phyloP scores from a whole-genome alignment of 2,113 vertebrate species.

The Alexandromys fortis region DNA sequence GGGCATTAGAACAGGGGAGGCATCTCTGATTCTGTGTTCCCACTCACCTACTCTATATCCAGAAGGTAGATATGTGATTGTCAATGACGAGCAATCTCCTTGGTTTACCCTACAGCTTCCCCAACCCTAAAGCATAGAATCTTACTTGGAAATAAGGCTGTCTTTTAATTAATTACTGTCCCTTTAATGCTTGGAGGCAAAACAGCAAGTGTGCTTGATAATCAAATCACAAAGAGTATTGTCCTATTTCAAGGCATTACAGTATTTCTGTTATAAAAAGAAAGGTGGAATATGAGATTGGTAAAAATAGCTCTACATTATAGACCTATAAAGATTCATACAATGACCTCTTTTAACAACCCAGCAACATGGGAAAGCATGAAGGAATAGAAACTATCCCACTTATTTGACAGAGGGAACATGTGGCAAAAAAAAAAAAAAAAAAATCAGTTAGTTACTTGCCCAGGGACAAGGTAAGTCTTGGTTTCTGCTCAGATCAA shows the following conservation, averaged over 20 bases:
- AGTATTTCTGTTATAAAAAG: background rate
- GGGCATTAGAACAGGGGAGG: background rate
- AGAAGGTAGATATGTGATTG: background rate
- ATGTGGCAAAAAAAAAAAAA: constrained; percentile 27
- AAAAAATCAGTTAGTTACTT: constrained; percentile 17
- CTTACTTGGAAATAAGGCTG: background rate
- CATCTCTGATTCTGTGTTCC: too few species aligned
- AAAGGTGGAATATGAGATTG: background rate
- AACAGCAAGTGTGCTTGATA: background rate
- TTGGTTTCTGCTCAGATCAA: background rate
- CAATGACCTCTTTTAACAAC: background rate
- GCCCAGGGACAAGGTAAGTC: constrained; percentile 12
- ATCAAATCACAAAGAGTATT: background rate
- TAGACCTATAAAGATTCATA: background rate
- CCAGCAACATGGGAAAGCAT: background rate
- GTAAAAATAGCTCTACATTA: background rate
- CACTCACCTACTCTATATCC: background rate
- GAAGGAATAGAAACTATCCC: background rate
- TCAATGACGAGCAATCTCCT: background rate
- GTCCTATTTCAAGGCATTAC: background rate
- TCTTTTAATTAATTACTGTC: background rate
- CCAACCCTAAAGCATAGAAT: background rate
- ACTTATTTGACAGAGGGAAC: constrained; percentile 53
- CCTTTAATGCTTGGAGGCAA: background rate
- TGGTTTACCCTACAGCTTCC: background rate